These are phyloP conservation scores for Ifrita kowaldi DNA, from an alignment of 2,113 vertebrate species.

Conservation along the genomic window DNA sequence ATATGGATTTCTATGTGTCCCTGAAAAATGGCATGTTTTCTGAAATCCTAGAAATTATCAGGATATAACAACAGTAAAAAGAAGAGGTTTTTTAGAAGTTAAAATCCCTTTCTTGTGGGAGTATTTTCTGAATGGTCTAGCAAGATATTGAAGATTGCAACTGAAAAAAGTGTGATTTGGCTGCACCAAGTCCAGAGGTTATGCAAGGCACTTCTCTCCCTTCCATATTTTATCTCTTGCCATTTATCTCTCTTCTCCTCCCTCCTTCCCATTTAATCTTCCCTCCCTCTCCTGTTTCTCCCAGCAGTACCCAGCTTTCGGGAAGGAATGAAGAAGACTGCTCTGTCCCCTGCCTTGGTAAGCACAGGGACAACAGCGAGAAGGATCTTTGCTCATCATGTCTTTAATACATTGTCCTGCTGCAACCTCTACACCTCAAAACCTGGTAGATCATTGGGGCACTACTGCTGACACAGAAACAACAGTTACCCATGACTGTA, in stretches of 20 bases:
- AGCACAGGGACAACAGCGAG: neutral
- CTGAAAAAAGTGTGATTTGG: neutral
- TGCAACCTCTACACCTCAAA: neutral
- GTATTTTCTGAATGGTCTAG: neutral
- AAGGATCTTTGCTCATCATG: neutral
- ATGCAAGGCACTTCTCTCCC: neutral
- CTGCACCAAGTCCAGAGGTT: neutral
- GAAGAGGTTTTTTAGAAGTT: neutral
- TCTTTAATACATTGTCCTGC: neutral
- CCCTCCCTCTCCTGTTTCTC: neutral
- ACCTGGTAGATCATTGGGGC: neutral
- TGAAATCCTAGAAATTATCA: neutral
- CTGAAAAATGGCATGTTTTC: neutral
- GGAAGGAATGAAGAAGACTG: neutral
- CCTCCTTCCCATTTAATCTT: neutral
- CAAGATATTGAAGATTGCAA: neutral
- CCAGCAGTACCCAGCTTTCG: neutral
- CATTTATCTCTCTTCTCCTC: neutral
- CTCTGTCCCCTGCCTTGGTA: neutral
- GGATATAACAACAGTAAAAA: neutral
- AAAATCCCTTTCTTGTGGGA: neutral
- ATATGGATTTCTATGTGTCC: neutral
- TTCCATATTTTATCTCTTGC: neutral
- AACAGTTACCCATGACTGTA: neutral
- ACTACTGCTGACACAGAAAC: neutral